Percentiles rank a stretch among this genome's conserved stretches.
phyloP scores from a whole-genome alignment of 2,113 vertebrate species.

The Sinocyclocheilus anshuiensis region DNA sequence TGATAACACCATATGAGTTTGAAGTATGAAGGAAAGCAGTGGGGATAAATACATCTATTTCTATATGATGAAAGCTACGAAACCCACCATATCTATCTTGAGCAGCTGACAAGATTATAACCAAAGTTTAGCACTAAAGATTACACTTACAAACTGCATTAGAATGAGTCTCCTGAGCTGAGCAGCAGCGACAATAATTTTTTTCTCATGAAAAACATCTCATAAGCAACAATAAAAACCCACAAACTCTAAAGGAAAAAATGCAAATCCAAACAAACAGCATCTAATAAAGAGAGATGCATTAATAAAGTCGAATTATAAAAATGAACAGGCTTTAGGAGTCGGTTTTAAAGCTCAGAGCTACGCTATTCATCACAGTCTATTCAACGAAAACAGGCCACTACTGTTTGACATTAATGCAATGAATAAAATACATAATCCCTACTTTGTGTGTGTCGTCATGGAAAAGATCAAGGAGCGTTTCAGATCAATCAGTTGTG shows the following conservation, averaged over 20 bases:
- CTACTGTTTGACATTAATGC: slow-evolving; percentile 27
- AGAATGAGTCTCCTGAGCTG: neutral
- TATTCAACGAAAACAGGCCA: slow-evolving; percentile 23
- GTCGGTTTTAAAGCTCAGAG: neutral
- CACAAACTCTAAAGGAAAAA: neutral
- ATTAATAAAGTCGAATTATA: slow-evolving; percentile 7
- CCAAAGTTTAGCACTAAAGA: neutral
- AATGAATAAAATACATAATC: slow-evolving; percentile 22
- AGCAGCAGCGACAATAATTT: neutral
- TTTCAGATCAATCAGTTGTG: slow-evolving; percentile 18
- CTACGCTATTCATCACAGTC: neutral
- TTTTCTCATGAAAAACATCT: neutral
- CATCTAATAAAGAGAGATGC: slow-evolving; percentile 8
- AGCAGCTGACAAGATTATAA: neutral
- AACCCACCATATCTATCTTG: neutral
- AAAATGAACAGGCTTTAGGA: neutral
- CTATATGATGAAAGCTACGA: neutral
- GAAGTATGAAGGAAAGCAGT: neutral
- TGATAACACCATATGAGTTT: neutral
- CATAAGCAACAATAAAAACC: neutral
- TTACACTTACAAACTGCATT: slow-evolving; percentile 3
- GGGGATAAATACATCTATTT: neutral
- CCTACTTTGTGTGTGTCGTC: slow-evolving; percentile 7
- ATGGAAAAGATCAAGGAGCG: slow-evolving; percentile 21
- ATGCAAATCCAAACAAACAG: neutral